phyloP scores from a whole-genome alignment of 2,797 vertebrate genomes.

The Acanthis flammea region DNA sequence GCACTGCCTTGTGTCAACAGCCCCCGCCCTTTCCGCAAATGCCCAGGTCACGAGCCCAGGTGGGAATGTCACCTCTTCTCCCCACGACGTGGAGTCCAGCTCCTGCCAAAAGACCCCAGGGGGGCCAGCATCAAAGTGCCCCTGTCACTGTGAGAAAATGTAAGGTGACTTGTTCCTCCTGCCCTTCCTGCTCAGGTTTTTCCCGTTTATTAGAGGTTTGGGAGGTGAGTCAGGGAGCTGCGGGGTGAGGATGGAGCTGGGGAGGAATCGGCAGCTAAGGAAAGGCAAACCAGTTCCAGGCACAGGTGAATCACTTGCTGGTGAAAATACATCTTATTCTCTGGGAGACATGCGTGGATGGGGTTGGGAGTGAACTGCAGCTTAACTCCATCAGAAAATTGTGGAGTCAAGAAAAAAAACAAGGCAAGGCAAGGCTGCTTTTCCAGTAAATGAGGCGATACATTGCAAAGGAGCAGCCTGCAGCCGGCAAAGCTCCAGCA shows the following conservation, averaged over 20 bases:
- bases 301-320: constrained; percentile 31
- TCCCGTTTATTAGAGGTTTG: neutral
- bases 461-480: neutral
- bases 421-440: neutral
- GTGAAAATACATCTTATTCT: neutral
- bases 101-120: neutral
- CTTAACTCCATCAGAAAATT: neutral
- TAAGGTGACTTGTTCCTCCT: neutral
- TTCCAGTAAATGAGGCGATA: neutral
- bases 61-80: neutral
- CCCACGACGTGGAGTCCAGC: neutral
- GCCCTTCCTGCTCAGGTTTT: neutral
- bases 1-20: neutral
- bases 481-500: neutral
- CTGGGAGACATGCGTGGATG: neutral
- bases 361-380: neutral
- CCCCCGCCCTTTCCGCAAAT: neutral
- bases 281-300: neutral
- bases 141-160: neutral
- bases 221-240: constrained; percentile 15
- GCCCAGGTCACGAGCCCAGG: neutral
- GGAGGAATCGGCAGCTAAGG: neutral
- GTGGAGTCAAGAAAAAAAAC: neutral
- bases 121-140: neutral
- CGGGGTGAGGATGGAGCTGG: neutral